Evolutionary conservation across 2,888 invertebrate genomes (phyloP).

Genomic region (Pseudococcus jackbeardsleyi): DNA sequence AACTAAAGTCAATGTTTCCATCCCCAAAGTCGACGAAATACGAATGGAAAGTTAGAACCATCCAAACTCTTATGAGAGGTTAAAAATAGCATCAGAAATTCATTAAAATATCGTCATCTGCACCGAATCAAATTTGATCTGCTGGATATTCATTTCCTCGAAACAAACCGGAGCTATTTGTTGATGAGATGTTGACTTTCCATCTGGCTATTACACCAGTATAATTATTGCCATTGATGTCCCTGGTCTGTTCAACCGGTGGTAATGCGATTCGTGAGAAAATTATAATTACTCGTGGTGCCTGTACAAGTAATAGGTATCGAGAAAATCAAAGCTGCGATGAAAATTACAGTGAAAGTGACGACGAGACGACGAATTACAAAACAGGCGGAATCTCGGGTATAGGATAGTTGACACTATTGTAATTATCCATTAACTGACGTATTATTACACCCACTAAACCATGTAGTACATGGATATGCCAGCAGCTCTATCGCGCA

Average conservation of each 20-base stretch:
- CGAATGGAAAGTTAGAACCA: too few relatives aligned
- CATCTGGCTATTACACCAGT: neutral
- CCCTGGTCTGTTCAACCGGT: neutral
- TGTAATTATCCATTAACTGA: constrained; percentile 26
- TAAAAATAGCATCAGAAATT: too few relatives aligned
- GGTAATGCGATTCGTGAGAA: neutral
- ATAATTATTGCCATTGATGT: constrained; percentile 6
- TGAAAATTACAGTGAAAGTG: constrained; percentile 34
- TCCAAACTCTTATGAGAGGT: too few relatives aligned
- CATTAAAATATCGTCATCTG: too few relatives aligned
- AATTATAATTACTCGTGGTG: constrained; percentile 1
- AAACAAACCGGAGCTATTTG: neutral
- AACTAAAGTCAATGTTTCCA: too few relatives aligned
- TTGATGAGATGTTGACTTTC: neutral
- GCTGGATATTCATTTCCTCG: neutral
- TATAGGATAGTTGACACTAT: neutral
- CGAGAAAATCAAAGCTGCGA: constrained; percentile 5
- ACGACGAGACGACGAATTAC: constrained; percentile 14
- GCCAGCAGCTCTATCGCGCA: neutral
- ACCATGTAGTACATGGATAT: constrained; percentile 15
- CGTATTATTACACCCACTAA: constrained; percentile 38
- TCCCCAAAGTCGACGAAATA: too few relatives aligned
- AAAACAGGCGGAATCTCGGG: constrained; percentile 10
- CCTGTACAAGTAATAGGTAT: neutral
- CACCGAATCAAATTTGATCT: too few relatives aligned